Percentiles rank a stretch among this genome's conserved stretches.
Conservation (phyloP, 2,113 vertebrate genomes). For the Scytalopus superciliaris region DNA sequence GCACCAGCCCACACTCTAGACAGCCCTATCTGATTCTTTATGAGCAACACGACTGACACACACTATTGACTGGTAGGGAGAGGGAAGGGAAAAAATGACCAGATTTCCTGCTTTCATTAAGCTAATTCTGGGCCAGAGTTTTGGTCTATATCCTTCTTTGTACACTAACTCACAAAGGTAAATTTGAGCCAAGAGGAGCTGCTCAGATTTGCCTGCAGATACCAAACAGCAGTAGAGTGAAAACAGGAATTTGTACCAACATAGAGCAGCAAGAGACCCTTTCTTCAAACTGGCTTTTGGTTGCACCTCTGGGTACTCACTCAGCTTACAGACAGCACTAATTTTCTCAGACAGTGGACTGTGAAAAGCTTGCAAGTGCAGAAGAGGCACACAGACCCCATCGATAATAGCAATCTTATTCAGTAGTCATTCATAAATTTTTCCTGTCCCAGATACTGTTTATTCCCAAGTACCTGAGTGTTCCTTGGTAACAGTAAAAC, state of each 20-base stretch:
- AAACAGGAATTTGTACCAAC: not conserved
- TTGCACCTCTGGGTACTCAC: not conserved
- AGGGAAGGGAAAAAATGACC: not conserved
- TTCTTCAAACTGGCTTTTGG: not conserved
- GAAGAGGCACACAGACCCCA: not conserved
- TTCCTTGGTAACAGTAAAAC: not conserved
- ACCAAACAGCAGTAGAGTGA: not conserved
- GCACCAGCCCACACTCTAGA: conserved; percentile 17
- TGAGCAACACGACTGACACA: not conserved
- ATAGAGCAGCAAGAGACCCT: not conserved
- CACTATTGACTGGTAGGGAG: not conserved
- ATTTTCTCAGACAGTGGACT: not conserved
- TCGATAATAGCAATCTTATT: not conserved
- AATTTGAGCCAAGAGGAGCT: not conserved
- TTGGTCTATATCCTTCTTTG: not conserved
- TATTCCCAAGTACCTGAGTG: not conserved
- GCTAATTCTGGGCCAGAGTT: not conserved
- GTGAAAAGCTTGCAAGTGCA: not conserved
- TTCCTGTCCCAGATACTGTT: not conserved
- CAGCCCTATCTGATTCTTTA: conserved; percentile 2
- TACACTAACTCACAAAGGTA: not conserved
- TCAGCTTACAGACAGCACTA: not conserved
- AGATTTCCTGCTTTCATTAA: not conserved
- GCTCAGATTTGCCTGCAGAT: not conserved
- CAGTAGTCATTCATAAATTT: not conserved